A percentile compares a stretch with the other conserved stretches of the same genome.
Conservation (phyloP, 1,140 invertebrate species). For the Drosophila repleta region DNA sequence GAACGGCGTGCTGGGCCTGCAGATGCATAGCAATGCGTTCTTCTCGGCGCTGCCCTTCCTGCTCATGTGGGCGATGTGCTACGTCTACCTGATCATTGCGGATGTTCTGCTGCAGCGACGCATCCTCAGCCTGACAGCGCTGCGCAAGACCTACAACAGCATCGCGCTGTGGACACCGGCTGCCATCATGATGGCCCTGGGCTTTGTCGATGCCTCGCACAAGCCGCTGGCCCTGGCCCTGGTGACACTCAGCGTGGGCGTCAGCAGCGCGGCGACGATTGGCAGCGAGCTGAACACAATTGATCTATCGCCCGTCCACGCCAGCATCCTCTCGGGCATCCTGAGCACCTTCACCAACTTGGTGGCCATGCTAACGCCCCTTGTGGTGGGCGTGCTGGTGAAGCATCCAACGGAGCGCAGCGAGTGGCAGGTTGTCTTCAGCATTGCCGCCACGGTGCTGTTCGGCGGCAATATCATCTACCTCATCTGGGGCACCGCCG, state of each 20-base stretch:
- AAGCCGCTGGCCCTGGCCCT: constrained; percentile 86
- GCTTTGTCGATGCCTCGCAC: constrained; percentile 85
- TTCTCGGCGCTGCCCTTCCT: constrained; percentile 93
- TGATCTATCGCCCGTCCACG: constrained; percentile 91
- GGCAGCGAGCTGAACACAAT: constrained; percentile 89
- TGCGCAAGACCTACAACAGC: constrained; percentile 89
- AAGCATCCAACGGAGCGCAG: constrained; percentile 85
- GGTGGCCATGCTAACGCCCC: constrained; percentile 88
- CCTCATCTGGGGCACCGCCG: constrained; percentile 87
- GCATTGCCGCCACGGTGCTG: constrained; percentile 88
- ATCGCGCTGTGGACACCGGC: constrained; percentile 87
- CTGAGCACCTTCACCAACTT: constrained; percentile 91
- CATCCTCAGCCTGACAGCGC: constrained; percentile 84
- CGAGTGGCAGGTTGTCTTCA: constrained; percentile 91
- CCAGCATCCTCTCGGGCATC: constrained; percentile 88
- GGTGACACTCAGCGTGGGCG: constrained; percentile 89
- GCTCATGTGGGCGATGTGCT: constrained; percentile 88
- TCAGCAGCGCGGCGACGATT: constrained; percentile 90
- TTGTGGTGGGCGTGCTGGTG: constrained; percentile 87
- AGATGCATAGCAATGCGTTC: constrained; percentile 90
- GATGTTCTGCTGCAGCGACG: constrained; percentile 87
- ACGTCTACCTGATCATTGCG: constrained; percentile 87
- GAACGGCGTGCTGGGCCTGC: constrained; percentile 90
- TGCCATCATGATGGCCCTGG: constrained; percentile 86
- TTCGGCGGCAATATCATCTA: constrained; percentile 89